These are phyloP conservation scores for Cygnus olor DNA, from an alignment of 2,797 vertebrate genomes.

Conservation along the genomic window DNA sequence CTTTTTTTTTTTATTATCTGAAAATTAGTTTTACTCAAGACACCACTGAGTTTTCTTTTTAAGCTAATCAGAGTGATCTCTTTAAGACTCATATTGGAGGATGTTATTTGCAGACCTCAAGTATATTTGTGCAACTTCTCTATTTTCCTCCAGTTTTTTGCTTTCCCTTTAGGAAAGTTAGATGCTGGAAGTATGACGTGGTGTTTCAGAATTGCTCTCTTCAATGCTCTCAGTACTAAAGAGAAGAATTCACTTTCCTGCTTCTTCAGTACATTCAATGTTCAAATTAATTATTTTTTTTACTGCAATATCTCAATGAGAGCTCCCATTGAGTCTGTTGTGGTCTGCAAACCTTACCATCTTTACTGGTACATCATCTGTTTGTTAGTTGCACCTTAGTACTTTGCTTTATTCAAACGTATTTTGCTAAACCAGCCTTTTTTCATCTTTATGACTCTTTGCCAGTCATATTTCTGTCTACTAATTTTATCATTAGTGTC, in stretches of 20 bases:
- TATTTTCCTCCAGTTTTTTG: not conserved
- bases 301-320: not conserved
- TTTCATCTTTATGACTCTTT: not conserved
- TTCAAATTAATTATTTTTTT: not conserved
- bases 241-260: not conserved
- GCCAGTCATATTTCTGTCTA: not conserved
- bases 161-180: not conserved
- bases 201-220: not conserved
- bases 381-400: not conserved
- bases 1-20: not conserved
- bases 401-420: not conserved
- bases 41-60: not conserved
- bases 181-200: not conserved
- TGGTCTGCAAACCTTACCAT: not conserved
- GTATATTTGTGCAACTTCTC: not conserved
- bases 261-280: not conserved
- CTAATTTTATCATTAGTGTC: not conserved
- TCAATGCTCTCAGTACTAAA: not conserved
- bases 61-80: conserved; percentile 3
- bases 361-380: not conserved
- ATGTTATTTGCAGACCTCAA: conserved; percentile 5
- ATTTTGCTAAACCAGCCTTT: not conserved
- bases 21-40: not conserved
- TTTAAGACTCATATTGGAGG: not conserved
- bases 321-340: not conserved